Percentiles rank a stretch among this genome's conserved stretches.
phyloP scores from a whole-genome alignment of 2,797 vertebrate species.

The Poeciliopsis infans region DNA sequence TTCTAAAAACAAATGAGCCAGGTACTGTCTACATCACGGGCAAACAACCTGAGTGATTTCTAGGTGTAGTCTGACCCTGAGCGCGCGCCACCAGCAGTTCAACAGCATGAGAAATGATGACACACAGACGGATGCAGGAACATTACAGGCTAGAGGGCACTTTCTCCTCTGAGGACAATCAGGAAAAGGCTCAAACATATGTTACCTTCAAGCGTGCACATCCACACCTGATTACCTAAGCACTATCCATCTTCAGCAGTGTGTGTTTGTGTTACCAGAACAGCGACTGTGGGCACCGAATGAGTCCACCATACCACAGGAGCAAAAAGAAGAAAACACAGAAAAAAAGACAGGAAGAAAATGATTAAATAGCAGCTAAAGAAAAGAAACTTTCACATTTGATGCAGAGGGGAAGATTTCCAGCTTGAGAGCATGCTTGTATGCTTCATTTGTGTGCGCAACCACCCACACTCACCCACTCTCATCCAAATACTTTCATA shows the following conservation, averaged over 20 bases:
- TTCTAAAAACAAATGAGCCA: slow-evolving; percentile 7
- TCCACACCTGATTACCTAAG: slow-evolving; percentile 38
- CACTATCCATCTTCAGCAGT: slow-evolving; percentile 36
- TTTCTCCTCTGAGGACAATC: slow-evolving; percentile 36
- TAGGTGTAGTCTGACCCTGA: slow-evolving; percentile 37
- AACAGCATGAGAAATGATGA: slow-evolving; percentile 48
- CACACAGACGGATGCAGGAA: slow-evolving; percentile 30
- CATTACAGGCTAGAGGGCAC: slow-evolving; percentile 45
- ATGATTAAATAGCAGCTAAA: background rate
- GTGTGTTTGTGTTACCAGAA: slow-evolving; percentile 18
- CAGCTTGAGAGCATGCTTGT: slow-evolving; percentile 40
- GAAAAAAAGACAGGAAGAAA: background rate
- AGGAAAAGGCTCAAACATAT: slow-evolving; percentile 31
- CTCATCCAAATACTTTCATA: slow-evolving; percentile 19
- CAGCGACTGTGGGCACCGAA: background rate
- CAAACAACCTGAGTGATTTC: slow-evolving; percentile 22
- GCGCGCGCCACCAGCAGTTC: slow-evolving; percentile 30
- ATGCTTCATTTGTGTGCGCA: slow-evolving; percentile 48
- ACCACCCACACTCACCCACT: slow-evolving; percentile 42
- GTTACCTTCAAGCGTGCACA: slow-evolving; percentile 23
- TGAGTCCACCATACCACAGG: background rate
- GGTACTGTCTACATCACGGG: slow-evolving; percentile 22
- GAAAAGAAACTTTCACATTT: background rate
- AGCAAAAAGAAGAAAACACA: background rate
- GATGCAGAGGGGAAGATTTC: slow-evolving; percentile 23